Evolutionary conservation across 2,797 vertebrate species (phyloP).

Genomic region (Sebastes steindachneri): DNA sequence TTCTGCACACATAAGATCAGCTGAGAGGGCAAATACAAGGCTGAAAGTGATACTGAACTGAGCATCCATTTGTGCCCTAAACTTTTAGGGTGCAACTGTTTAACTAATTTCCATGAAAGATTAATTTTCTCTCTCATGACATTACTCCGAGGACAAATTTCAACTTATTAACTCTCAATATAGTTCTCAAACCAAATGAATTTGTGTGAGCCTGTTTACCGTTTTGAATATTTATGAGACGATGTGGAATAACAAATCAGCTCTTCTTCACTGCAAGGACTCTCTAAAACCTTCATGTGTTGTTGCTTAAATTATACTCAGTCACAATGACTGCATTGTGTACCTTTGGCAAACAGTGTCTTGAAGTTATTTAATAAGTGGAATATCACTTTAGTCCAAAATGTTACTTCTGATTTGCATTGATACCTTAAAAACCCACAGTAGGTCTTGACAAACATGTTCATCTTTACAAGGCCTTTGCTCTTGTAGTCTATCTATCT

Average conservation of each 20-base stretch:
- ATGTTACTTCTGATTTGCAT: background rate
- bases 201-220: constrained; percentile 35
- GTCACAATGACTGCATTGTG: constrained; percentile 2
- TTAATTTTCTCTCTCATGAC: constrained; percentile 24
- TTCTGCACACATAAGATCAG: background rate
- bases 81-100: background rate
- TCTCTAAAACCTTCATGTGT: constrained; percentile 2
- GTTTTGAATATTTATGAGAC: constrained; percentile 54
- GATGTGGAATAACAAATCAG: constrained; percentile 44
- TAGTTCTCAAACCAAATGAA: constrained; percentile 37
- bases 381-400: constrained; percentile 21
- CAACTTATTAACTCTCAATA: constrained; percentile 42
- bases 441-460: background rate
- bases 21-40: background rate
- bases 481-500: background rate
- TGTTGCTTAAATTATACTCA: constrained; percentile 30
- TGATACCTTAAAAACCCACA: background rate
- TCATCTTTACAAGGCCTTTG: background rate
- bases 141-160: constrained; percentile 51
- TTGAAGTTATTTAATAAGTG: constrained; percentile 15
- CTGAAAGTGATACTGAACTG: background rate
- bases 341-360: constrained; percentile 21
- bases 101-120: background rate
- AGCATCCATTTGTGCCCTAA: background rate
- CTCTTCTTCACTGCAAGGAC: constrained; percentile 4